Conservation (phyloP, 2,113 vertebrate species). For the Scomber japonicus region DNA sequence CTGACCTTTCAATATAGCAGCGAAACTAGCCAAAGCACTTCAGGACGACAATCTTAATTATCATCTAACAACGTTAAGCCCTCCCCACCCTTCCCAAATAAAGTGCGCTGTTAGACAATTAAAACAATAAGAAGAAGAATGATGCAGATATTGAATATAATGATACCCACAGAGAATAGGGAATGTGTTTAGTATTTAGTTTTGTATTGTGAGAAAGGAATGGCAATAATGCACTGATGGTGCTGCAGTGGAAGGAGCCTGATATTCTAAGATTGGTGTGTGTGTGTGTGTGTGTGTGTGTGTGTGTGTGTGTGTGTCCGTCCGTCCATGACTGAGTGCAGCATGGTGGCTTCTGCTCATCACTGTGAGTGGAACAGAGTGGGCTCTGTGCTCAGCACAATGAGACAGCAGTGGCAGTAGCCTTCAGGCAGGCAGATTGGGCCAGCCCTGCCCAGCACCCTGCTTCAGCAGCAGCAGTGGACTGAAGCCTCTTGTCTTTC, state of each 20-base stretch:
- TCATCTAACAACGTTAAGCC: slow-evolving; percentile 71
- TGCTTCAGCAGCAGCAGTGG: slow-evolving; percentile 54
- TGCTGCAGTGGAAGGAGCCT: slow-evolving; percentile 46
- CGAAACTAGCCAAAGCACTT: slow-evolving; percentile 74
- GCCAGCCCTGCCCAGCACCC: slow-evolving; percentile 38
- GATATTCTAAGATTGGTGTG: slow-evolving; percentile 41
- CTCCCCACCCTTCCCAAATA: slow-evolving; percentile 57
- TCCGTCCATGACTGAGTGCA: slow-evolving; percentile 57
- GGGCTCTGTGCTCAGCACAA: slow-evolving; percentile 74
- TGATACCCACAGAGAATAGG: slow-evolving; percentile 74
- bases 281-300: slow-evolving; percentile 2
- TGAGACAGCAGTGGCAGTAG: slow-evolving; percentile 66
- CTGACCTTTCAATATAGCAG: slow-evolving; percentile 80
- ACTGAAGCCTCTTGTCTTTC: slow-evolving; percentile 73
- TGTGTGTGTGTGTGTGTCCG: slow-evolving; percentile 1
- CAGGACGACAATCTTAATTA: slow-evolving; percentile 82
- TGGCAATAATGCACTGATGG: slow-evolving; percentile 56
- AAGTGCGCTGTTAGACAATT: slow-evolving; percentile 70
- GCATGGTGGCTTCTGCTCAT: slow-evolving; percentile 72
- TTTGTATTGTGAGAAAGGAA: slow-evolving; percentile 70
- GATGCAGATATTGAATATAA: slow-evolving; percentile 76
- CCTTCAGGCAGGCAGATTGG: slow-evolving; percentile 57
- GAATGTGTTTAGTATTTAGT: slow-evolving; percentile 45
- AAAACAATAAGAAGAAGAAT: slow-evolving; percentile 59
- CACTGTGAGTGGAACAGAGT: slow-evolving; percentile 69